Base-by-base conservation (phyloP, 30 jellyfish, hydroid and myxozoan species). In the Mastigias papua region DNA sequence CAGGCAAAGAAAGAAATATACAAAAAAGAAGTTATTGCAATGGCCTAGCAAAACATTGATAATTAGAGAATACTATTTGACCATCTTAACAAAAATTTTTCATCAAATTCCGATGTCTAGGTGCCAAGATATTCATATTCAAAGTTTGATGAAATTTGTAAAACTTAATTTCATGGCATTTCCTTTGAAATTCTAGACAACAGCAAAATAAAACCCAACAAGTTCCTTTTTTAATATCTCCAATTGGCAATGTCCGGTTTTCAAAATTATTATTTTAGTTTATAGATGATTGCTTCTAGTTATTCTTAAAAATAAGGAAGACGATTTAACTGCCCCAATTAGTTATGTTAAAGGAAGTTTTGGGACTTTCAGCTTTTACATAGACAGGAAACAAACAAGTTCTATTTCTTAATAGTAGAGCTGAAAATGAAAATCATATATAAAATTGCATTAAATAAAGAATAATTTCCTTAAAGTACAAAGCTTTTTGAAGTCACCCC, bases 201-300 rank as follows among this genome's bases (percentile, higher is more conserved):
- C 34, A 69, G 60, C 34, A 69, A 23, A 9, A 30, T 26, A 10
- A 23, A 69, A 65, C 26, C 80, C 19, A 0, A 7, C n/a, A 69
- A 26, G 3, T 33, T 6, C 60, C 54, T 34, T 69, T 30, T 69
- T 27, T 4, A 15, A 7, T 69, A 29, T 69, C 80, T 69, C 54
- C 64, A 17, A n/a, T 7, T 33, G 1, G 75, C 75, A 63, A 69
- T 69, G 54, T 69, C 80, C 60, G 80, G 30, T 69, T 27, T 8
- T 69, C 80, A 9, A 30, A 69, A 30, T 30, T 69, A 0, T 66
- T 69, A 19, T 69, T 22, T 69, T 29, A 69, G 0, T 69, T 31
- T 4, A 33, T 69, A 69, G 54, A 69, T 69, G 16, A 1, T 17
- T 69, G 64, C 60, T 30, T 69, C 80, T 42, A 42, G 54, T 42